A percentile compares a stretch with the other conserved stretches of the same genome.
phyloP scores from a whole-genome alignment of 2,888 invertebrate species.

The Ceriagrion tenellum region DNA sequence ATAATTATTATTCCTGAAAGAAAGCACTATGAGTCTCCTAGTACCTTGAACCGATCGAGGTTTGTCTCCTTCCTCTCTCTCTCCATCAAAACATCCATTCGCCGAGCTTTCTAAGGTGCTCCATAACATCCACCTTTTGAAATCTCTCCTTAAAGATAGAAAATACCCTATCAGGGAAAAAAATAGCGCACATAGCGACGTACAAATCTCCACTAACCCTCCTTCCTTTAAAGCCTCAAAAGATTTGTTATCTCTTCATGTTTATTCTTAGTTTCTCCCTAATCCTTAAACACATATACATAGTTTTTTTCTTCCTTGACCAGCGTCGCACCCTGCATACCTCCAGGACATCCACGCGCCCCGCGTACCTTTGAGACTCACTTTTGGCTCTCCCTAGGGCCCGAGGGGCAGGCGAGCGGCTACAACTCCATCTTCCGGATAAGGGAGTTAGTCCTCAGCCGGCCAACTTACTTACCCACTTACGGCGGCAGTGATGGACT shows the following conservation, averaged over 20 bases:
- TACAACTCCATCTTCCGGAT: conserved; percentile 34
- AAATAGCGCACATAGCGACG: no score
- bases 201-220: no score
- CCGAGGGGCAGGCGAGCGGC: not conserved
- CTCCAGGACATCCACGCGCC: not conserved
- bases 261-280: not conserved
- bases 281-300: not conserved
- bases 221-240: not conserved
- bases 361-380: not conserved
- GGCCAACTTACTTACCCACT: conserved; percentile 38
- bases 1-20: no score
- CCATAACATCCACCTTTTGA: no score
- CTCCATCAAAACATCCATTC: no score
- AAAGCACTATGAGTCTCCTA: no score
- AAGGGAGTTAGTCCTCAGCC: conserved; percentile 10
- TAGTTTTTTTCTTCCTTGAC: no score
- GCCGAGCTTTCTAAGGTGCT: no score
- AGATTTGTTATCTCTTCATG: not conserved
- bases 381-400: not conserved
- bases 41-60: no score
- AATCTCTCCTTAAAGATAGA: no score
- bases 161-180: no score
- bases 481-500: conserved; percentile 54
- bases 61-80: no score
- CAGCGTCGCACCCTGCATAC: not conserved